Evolutionary conservation across 2,888 invertebrate genomes (phyloP), one percentile per base, ranked within the genome.

Genomic region (Gasteruption jaculator): DNA sequence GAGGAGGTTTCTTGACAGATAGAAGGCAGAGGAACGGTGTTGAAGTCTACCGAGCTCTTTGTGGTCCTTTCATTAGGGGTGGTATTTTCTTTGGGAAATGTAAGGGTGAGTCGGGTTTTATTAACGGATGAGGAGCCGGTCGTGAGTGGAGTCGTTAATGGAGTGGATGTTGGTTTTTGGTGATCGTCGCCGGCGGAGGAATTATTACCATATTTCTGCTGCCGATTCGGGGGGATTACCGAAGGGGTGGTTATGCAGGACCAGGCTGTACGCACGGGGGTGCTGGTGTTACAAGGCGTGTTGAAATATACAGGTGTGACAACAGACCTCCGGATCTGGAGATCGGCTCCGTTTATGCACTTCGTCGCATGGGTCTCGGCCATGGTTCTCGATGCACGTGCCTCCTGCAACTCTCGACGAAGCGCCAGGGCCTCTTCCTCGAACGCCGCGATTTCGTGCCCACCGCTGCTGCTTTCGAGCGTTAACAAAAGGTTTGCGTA

Each of bases 371-470:
- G 66, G 43, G 53, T 54, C 49, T 68, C 67, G 39, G 56, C 60
- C 35, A 53, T 48, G 42, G 52, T 61, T 55, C 59, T 60, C 43
- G 63, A 61, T 29, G 67, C 64, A 35, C 65, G 53, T 21, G 68
- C 70, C 52, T 69, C 71, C 53, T 71, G 65, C 11, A 71, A 62
- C 52, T 69, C 69, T 11, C 70, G 64, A 25, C 69, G 60, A 42
- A 69, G 54, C 41, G 61, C 59, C 58, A 70, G 51, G 12, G 59
- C 64, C 52, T 71, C 71, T 53, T 68, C 66, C 56, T 70, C 70
- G 52, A 69, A 64, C 46, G 68, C 68, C 31, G 63, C 66, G 48
- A 71, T 68, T 58, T 67, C 69, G 35, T 62, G 67, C 41, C 59
- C 61, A 46, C 61, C 63, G 53, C 58, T 64, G 56, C 61, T 64